Evolutionary conservation across 2,113 vertebrate species (phyloP).

Genomic region (Tautogolabrus adspersus): DNA sequence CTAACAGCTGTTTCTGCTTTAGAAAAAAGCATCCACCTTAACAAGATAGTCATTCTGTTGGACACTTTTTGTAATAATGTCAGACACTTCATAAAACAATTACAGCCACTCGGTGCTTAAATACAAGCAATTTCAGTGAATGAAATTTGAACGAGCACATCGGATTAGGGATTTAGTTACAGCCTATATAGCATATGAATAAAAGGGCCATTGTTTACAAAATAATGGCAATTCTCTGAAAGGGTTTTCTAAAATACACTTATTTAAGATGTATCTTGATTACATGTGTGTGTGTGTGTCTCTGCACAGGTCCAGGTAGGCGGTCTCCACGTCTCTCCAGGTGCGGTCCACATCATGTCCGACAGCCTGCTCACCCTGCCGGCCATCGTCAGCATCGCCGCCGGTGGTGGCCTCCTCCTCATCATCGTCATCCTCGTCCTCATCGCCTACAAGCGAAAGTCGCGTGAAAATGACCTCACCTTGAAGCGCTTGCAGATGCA

Average conservation of each 20-base stretch:
- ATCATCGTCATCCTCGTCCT: conserved; percentile 98
- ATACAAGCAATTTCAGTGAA: no score
- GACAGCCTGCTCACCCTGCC: conserved; percentile 97
- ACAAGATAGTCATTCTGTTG: no score
- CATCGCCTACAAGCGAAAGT: conserved; percentile 98
- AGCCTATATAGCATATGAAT: neutral
- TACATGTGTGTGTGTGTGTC: neutral
- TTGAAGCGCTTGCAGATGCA: conserved; percentile 99
- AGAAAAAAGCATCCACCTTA: neutral
- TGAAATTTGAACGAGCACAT: neutral
- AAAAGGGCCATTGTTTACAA: neutral
- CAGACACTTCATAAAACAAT: neutral
- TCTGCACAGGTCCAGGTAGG: conserved; percentile 92
- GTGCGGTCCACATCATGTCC: conserved; percentile 90
- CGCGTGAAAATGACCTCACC: conserved; percentile 96
- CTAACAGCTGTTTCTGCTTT: no score
- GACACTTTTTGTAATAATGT: neutral
- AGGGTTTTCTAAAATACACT: no score
- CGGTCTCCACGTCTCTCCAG: conserved; percentile 93
- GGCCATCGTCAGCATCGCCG: conserved; percentile 95
- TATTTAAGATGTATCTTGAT: no score
- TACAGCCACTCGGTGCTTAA: no score
- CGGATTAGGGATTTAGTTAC: neutral
- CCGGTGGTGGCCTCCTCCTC: conserved; percentile 94
- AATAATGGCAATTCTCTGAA: neutral